Conservation (phyloP, 2,797 vertebrate genomes). For the Neoniphon sammara region DNA sequence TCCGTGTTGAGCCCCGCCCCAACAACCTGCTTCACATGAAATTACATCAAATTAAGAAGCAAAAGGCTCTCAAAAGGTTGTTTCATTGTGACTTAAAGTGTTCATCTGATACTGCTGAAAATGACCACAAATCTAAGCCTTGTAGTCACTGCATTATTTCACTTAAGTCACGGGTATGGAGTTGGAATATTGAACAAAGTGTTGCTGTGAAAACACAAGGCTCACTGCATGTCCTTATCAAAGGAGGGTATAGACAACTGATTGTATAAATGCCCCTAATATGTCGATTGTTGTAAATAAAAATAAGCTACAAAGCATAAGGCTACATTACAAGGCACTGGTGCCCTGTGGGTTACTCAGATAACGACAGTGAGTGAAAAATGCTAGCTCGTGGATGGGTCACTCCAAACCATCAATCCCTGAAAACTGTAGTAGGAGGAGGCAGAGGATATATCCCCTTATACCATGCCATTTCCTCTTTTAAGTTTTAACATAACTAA, state of each 20-base stretch:
- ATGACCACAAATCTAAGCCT: no score
- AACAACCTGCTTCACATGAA: no score
- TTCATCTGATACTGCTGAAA: no score
- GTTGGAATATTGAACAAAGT: neutral
- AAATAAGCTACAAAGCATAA: constrained; percentile 39
- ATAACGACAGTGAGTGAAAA: constrained; percentile 8
- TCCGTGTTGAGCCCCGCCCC: no score
- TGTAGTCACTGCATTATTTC: no score
- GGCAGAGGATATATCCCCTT: constrained; percentile 4
- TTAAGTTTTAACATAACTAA: constrained; percentile 14
- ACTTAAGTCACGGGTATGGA: no score
- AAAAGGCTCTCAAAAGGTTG: no score
- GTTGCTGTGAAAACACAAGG: constrained; percentile 17
- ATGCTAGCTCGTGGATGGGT: neutral
- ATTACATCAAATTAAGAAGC: no score
- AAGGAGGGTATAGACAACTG: neutral
- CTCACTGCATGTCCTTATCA: neutral
- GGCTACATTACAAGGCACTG: constrained; percentile 23
- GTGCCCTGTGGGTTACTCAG: constrained; percentile 21
- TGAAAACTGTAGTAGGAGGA: constrained; percentile 24
- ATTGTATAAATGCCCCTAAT: constrained; percentile 2
- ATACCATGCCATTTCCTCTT: neutral
- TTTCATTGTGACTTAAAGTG: no score
- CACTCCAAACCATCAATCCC: constrained; percentile 13
- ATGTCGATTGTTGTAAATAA: constrained; percentile 13